These are phyloP conservation scores for Caenorhabditis wallacei DNA, from an alignment of 2,888 invertebrate genomes.

Conservation along the genomic window DNA sequence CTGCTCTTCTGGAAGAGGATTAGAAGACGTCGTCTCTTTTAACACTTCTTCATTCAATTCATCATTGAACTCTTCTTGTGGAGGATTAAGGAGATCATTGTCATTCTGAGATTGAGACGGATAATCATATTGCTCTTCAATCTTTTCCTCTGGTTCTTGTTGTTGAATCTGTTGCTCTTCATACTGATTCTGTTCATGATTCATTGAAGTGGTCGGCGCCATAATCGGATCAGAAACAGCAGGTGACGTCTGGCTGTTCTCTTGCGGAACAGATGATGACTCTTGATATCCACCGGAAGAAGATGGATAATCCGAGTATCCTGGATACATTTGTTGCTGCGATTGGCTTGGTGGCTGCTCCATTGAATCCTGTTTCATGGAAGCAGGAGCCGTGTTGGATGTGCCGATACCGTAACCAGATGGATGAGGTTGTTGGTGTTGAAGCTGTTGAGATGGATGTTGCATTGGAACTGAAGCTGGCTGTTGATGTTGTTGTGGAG, in stretches of 20 bases:
- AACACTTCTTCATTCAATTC: slow-evolving; percentile 11
- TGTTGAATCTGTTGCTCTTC: slow-evolving; percentile 9
- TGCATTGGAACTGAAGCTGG: slow-evolving; percentile 21
- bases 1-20: background rate
- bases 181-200: slow-evolving; percentile 11
- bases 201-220: slow-evolving; percentile 6
- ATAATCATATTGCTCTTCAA: background rate
- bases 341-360: background rate
- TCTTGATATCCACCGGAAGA: slow-evolving; percentile 31
- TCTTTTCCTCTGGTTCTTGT: slow-evolving; percentile 12
- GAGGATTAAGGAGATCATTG: background rate
- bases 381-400: slow-evolving; percentile 17
- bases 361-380: background rate
- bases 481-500: slow-evolving; percentile 21
- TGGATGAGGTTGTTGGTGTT: slow-evolving; percentile 12
- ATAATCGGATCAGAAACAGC: slow-evolving; percentile 37
- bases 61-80: slow-evolving; percentile 12
- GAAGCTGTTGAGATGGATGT: slow-evolving; percentile 35
- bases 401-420: slow-evolving; percentile 25
- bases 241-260: slow-evolving; percentile 12
- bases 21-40: slow-evolving; percentile 2
- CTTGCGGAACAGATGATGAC: background rate
- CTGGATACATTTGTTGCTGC: slow-evolving; percentile 15
- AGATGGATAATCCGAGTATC: slow-evolving; percentile 45
- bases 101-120: slow-evolving; percentile 4